These are phyloP conservation scores for Monochamus saltuarius DNA, from an alignment of 1,140 invertebrate species.

Conservation along the genomic window DNA sequence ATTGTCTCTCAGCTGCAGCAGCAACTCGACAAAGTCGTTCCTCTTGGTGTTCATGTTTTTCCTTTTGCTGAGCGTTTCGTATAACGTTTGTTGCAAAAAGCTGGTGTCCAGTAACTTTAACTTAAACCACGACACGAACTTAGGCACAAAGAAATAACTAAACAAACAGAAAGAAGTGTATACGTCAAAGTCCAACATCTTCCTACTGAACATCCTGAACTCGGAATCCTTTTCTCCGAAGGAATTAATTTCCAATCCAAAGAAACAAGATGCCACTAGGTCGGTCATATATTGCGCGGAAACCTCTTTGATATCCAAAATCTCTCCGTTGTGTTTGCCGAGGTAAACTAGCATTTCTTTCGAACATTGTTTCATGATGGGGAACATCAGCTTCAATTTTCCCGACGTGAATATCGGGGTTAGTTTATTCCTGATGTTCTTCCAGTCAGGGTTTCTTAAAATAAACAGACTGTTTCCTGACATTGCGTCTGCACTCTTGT, in stretches of 20 bases:
- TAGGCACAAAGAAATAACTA: slow-evolving; percentile 43
- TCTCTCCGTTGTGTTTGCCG: slow-evolving; percentile 17
- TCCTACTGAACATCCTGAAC: slow-evolving; percentile 43
- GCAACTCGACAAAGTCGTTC: slow-evolving; percentile 60
- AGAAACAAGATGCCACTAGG: slow-evolving; percentile 41
- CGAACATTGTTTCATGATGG: slow-evolving; percentile 33
- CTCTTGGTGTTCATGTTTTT: slow-evolving; percentile 46
- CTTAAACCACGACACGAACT: slow-evolving; percentile 39
- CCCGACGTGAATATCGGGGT: slow-evolving; percentile 40
- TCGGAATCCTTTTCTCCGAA: slow-evolving; percentile 51
- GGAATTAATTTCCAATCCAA: slow-evolving; percentile 49
- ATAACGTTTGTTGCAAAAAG: slow-evolving; percentile 45
- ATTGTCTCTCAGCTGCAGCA: slow-evolving; percentile 55
- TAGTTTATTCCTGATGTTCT: slow-evolving; percentile 34
- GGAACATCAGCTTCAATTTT: slow-evolving; percentile 38
- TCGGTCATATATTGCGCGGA: slow-evolving; percentile 37
- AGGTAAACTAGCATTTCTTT: slow-evolving; percentile 30
- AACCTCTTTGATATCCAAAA: slow-evolving; percentile 37
- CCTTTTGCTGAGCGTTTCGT: slow-evolving; percentile 40
- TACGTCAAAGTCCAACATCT: slow-evolving; percentile 34
- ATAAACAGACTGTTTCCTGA: slow-evolving; percentile 40
- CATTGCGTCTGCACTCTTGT: slow-evolving; percentile 48
- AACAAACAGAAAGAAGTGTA: slow-evolving; percentile 31
- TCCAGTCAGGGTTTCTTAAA: slow-evolving; percentile 38
- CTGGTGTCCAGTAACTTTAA: slow-evolving; percentile 38